These are phyloP conservation scores for Motacilla tschutschensis DNA, from an alignment of 2,113 vertebrate genomes.

Conservation along the genomic window DNA sequence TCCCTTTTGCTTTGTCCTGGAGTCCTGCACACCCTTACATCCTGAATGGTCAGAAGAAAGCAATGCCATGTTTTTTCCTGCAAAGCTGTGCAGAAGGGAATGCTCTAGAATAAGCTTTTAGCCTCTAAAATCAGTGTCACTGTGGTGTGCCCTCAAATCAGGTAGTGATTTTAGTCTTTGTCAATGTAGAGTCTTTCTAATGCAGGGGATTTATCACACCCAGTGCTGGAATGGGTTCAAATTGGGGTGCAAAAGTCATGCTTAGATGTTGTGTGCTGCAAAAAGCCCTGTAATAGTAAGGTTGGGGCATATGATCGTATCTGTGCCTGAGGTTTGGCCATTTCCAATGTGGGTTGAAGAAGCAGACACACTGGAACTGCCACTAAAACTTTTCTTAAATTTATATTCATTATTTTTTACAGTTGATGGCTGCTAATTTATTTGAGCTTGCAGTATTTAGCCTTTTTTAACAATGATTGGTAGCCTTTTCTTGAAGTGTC, in stretches of 20 bases:
- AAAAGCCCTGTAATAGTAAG: background rate
- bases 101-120: background rate
- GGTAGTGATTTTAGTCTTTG: background rate
- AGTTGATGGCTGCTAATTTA: background rate
- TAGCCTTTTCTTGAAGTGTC: background rate
- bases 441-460: background rate
- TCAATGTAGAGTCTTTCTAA: background rate
- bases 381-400: background rate
- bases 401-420: background rate
- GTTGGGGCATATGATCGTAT: background rate
- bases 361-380: background rate
- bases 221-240: background rate
- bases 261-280: background rate
- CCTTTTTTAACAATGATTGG: background rate
- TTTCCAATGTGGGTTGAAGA: background rate
- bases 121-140: background rate
- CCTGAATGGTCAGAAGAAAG: background rate
- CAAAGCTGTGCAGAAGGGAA: background rate
- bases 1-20: background rate
- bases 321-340: background rate
- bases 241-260: background rate
- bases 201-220: background rate
- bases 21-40: background rate
- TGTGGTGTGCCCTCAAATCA: background rate
- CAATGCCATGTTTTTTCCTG: background rate